Percentiles rank a stretch among this genome's conserved stretches.
phyloP scores from a whole-genome alignment of 2,113 vertebrate species.

The Junco hyemalis region DNA sequence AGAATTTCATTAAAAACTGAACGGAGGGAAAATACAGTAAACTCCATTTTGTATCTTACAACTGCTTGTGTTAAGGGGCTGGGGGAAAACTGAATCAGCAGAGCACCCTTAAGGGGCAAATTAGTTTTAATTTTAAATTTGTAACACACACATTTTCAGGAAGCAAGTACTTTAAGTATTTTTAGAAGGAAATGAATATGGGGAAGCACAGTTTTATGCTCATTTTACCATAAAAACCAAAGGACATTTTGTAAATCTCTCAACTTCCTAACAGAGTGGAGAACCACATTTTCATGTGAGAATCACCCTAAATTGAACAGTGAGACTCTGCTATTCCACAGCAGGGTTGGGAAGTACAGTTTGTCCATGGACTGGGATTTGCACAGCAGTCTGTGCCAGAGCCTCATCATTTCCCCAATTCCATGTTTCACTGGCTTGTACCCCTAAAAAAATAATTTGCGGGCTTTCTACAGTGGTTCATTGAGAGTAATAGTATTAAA shows the following conservation, averaged over 20 bases:
- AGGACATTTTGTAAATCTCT: not conserved
- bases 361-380: not conserved
- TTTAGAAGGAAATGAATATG: not conserved
- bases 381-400: not conserved
- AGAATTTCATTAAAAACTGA: not conserved
- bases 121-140: conserved; percentile 20
- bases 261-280: not conserved
- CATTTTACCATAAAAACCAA: not conserved
- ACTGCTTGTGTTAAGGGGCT: not conserved
- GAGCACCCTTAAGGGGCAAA: not conserved
- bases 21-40: not conserved
- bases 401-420: not conserved
- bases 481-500: not conserved
- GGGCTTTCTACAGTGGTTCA: not conserved
- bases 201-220: conserved; percentile 18
- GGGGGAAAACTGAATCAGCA: not conserved
- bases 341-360: not conserved
- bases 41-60: not conserved
- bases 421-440: not conserved
- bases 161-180: not conserved
- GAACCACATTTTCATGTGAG: not conserved
- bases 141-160: not conserved
- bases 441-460: not conserved
- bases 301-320: not conserved
- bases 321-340: not conserved